These are phyloP conservation scores for Cryptops parisi DNA, from an alignment of 2,888 invertebrate species.

Conservation along the genomic window DNA sequence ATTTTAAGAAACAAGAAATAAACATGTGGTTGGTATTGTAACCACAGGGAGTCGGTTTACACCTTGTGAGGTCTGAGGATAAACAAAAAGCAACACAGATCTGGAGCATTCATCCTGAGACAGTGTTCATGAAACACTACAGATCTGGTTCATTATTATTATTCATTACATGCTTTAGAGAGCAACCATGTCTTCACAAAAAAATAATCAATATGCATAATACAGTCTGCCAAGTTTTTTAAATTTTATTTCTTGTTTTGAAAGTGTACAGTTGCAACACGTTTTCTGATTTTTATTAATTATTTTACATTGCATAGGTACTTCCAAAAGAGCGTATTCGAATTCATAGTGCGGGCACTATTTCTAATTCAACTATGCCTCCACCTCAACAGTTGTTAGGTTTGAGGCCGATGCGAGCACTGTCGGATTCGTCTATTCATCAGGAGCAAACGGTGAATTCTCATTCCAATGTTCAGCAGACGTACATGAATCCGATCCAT, in stretches of 20 bases:
- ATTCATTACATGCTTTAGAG: too few species aligned
- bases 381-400: constrained; percentile 9
- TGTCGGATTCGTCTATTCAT: constrained; percentile 12
- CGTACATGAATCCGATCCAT: constrained; percentile 9
- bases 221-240: neutral
- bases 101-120: too few species aligned
- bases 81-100: too few species aligned
- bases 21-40: neutral
- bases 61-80: too few species aligned
- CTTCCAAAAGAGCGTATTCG: constrained; percentile 10
- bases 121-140: too few species aligned
- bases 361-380: neutral
- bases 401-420: constrained; percentile 11
- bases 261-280: too few species aligned
- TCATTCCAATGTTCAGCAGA: constrained; percentile 2
- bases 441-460: constrained; percentile 8
- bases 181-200: too few species aligned
- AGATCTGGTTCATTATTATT: too few species aligned
- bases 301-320: constrained; percentile 2
- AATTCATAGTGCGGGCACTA: constrained; percentile 7
- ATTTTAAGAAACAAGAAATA: neutral
- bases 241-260: neutral
- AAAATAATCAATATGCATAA: too few species aligned
- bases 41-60: neutral
- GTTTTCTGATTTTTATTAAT: neutral